These are phyloP conservation scores for Latheticus oryzae DNA, from an alignment of 2,888 invertebrate genomes.

Conservation along the genomic window DNA sequence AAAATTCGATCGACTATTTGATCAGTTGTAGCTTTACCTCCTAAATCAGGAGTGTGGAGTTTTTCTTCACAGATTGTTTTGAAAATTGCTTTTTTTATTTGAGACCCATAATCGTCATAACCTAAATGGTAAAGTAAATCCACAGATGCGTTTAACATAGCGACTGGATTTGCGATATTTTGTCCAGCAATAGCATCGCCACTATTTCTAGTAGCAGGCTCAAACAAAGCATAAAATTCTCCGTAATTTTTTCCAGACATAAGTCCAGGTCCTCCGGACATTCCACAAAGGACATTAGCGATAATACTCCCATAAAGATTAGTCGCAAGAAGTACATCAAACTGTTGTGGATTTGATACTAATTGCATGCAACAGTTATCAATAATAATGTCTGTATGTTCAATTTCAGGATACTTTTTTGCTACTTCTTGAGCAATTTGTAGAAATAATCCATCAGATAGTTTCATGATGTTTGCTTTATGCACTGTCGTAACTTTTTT, in stretches of 20 bases:
- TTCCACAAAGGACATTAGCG: slow-evolving; percentile 57
- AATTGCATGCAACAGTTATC: slow-evolving; percentile 59
- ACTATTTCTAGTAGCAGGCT: slow-evolving; percentile 53
- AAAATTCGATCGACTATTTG: too few species aligned
- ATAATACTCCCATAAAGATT: slow-evolving; percentile 60
- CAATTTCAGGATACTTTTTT: slow-evolving; percentile 55
- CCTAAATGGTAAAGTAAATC: slow-evolving; percentile 51
- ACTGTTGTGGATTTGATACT: slow-evolving; percentile 54
- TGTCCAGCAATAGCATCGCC: slow-evolving; percentile 88
- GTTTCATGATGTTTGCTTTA: slow-evolving; percentile 70
- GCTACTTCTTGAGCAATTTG: slow-evolving; percentile 53
- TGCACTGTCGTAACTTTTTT: slow-evolving; percentile 75
- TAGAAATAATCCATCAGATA: slow-evolving; percentile 60
- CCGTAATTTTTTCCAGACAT: slow-evolving; percentile 58
- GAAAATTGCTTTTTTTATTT: slow-evolving; percentile 49
- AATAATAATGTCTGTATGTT: slow-evolving; percentile 55
- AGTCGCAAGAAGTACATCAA: slow-evolving; percentile 59
- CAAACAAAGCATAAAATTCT: slow-evolving; percentile 57
- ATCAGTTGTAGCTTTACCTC: slow-evolving; percentile 49
- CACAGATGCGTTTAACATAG: slow-evolving; percentile 88
- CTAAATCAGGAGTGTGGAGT: slow-evolving; percentile 53
- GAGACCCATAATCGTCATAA: slow-evolving; percentile 45
- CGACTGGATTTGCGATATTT: slow-evolving; percentile 94
- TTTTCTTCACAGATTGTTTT: slow-evolving; percentile 51
- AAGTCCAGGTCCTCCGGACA: slow-evolving; percentile 59